These are phyloP conservation scores for Omphaloscelis lunosa DNA, from an alignment of 2,888 invertebrate genomes.

Conservation along the genomic window DNA sequence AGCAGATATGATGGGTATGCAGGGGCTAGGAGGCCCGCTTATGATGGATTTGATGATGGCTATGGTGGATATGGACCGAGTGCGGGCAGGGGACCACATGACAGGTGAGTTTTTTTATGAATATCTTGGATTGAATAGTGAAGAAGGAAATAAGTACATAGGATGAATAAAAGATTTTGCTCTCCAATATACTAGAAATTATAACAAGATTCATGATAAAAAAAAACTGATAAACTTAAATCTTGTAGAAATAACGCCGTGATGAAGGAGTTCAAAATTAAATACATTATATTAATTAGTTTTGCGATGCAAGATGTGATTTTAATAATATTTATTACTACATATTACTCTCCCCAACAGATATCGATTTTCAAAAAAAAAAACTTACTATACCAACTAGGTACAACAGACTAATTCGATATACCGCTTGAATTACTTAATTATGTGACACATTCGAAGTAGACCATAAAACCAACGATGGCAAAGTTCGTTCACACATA, in stretches of 20 bases:
- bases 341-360: not conserved
- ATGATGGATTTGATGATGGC: slow-evolving; percentile 79
- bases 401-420: not conserved
- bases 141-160: not conserved
- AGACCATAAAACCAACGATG: slow-evolving; percentile 58
- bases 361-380: not conserved
- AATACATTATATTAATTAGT: not conserved
- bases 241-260: not conserved
- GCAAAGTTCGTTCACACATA: slow-evolving; percentile 68
- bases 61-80: slow-evolving; percentile 83
- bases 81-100: slow-evolving; percentile 86
- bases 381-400: not conserved
- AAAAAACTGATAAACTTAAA: not conserved
- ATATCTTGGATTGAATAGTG: not conserved
- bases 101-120: slow-evolving; percentile 79
- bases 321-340: not conserved
- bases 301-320: not conserved
- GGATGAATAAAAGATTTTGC: not conserved
- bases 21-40: slow-evolving; percentile 75
- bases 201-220: not conserved
- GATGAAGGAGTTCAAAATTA: not conserved
- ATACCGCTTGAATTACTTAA: slow-evolving; percentile 46
- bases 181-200: not conserved
- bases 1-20: slow-evolving; percentile 70
- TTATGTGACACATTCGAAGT: slow-evolving; percentile 52